A percentile compares a stretch with the other conserved stretches of the same genome.
phyloP scores from a whole-genome alignment of 2,797 vertebrate genomes.

The Ficedula albicollis region DNA sequence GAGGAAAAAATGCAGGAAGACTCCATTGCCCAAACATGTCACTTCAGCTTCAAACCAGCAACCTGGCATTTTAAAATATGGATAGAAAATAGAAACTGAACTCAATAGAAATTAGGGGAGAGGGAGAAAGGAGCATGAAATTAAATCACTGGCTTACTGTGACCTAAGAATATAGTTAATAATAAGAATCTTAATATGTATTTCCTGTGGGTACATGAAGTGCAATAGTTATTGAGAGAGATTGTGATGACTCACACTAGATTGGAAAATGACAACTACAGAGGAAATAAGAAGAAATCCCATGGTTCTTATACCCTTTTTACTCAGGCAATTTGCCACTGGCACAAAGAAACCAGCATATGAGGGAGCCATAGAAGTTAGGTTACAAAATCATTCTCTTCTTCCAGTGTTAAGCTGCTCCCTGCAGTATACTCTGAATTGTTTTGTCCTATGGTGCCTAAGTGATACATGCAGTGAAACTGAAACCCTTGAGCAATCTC shows the following conservation, averaged over 20 bases:
- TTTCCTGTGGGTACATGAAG: not conserved
- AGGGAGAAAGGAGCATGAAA: not conserved
- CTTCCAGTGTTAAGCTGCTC: not conserved
- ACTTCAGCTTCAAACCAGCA: not conserved
- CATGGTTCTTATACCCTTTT: not conserved
- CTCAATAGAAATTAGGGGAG: not conserved
- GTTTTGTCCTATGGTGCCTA: not conserved
- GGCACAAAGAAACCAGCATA: not conserved
- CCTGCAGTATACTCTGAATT: not conserved
- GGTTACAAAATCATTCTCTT: not conserved
- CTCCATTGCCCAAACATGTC: not conserved
- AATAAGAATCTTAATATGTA: not conserved
- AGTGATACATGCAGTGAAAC: not conserved
- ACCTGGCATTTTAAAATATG: not conserved
- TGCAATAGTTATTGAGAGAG: not conserved
- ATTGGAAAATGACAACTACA: not conserved
- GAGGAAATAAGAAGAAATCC: not conserved
- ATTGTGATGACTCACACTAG: not conserved
- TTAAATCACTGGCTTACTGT: not conserved
- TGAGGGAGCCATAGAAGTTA: not conserved
- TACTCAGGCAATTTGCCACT: not conserved
- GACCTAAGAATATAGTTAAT: slow-evolving; percentile 12
- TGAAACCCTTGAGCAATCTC: not conserved
- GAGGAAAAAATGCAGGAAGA: not conserved
- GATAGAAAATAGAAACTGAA: not conserved